A percentile compares a stretch with the other conserved stretches of the same genome.
phyloP scores from a whole-genome alignment of 2,113 vertebrate species.

The Lampris incognitus region DNA sequence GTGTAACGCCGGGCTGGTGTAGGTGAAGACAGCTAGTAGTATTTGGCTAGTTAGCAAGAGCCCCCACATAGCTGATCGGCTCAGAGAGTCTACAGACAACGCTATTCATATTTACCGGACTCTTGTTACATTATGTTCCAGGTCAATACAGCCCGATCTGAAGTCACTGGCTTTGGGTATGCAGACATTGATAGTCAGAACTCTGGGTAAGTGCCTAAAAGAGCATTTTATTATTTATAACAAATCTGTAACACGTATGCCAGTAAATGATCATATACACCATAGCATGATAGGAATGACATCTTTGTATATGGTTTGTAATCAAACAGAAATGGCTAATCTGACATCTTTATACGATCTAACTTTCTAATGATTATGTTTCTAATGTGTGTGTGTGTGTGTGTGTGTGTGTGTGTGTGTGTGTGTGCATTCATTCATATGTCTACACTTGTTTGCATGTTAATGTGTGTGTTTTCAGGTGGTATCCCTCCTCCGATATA shows the following conservation, averaged over 20 bases:
- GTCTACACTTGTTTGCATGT: neutral
- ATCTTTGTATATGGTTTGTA: too few species aligned
- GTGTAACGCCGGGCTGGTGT: neutral
- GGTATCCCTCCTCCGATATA: conserved; percentile 94
- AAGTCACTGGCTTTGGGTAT: conserved; percentile 92
- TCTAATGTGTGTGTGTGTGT: neutral
- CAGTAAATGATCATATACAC: neutral
- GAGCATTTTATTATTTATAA: neutral
- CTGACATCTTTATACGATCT: too few species aligned
- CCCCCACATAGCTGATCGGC: too few species aligned
- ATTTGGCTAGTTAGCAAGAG: too few species aligned
- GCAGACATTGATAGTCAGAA: conserved; percentile 81
- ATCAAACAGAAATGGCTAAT: too few species aligned
- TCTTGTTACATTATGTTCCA: conserved; percentile 66
- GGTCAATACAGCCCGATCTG: conserved; percentile 87
- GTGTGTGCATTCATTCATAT: neutral
- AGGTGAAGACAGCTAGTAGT: too few species aligned
- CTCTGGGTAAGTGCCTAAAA: conserved; percentile 83
- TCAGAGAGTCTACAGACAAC: neutral
- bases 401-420: neutral
- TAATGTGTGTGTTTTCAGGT: conserved; percentile 76
- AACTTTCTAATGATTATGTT: too few species aligned
- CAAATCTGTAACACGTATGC: neutral
- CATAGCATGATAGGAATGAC: too few species aligned
- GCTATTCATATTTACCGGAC: neutral